phyloP scores from a whole-genome alignment of 2,113 vertebrate genomes.

The Helogale parvula region DNA sequence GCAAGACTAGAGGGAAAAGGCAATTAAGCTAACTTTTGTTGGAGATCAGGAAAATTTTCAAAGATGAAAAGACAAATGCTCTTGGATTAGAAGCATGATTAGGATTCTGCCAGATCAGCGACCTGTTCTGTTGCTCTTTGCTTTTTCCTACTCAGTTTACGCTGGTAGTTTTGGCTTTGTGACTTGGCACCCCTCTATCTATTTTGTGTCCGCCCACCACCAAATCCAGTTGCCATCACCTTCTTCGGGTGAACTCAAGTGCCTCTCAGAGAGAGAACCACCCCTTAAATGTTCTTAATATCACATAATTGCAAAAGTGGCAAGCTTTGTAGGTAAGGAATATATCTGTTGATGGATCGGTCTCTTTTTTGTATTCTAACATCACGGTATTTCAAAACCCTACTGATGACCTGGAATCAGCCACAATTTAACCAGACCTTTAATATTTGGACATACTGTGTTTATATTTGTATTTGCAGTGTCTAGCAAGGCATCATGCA shows the following conservation, averaged over 20 bases:
- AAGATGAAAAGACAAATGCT: background rate
- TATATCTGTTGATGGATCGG: background rate
- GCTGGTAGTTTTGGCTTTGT: background rate
- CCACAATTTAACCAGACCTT: background rate
- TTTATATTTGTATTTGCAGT: background rate
- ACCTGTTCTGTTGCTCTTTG: background rate
- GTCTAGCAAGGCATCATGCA: background rate
- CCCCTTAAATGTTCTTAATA: background rate
- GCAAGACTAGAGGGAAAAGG: background rate
- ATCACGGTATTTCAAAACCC: background rate
- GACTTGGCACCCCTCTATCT: background rate
- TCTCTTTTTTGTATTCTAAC: background rate
- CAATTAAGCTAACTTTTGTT: background rate
- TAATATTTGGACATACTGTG: background rate
- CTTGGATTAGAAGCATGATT: background rate
- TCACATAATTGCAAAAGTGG: background rate
- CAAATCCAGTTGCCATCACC: background rate
- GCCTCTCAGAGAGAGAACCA: background rate
- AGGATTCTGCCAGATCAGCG: background rate
- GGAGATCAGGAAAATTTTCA: background rate
- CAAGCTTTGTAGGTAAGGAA: background rate
- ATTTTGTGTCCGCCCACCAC: background rate
- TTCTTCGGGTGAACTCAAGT: background rate
- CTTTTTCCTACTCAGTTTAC: background rate
- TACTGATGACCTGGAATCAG: background rate